Evolutionary conservation across 2,888 invertebrate genomes (phyloP), one percentile per base, ranked within the genome.

Genomic region (Meteorus cinctellus): DNA sequence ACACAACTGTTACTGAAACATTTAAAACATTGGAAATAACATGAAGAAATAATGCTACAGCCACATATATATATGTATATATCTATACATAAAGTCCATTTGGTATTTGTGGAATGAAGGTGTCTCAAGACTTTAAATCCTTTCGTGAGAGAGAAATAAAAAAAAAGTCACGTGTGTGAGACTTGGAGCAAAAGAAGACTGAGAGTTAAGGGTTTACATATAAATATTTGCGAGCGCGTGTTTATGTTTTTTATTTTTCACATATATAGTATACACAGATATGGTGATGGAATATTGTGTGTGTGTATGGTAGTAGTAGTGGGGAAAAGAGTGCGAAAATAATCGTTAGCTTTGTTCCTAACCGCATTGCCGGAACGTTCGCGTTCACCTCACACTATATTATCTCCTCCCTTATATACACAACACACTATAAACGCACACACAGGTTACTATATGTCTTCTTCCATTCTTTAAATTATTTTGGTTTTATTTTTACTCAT

Each of bases 261-360:
- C n/a, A 24, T 55, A 70, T 69, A 65, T 63, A 34, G 27, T 73
- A 72, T 72, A 72, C 41, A 55, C 75, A 76, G 65, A 63, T 51
- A 75, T 68, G 69, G 24, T 68, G 51, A 51, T n/a, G 66, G 65
- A 41, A 66, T 48, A 41, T 48, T 55, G 75, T 74, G 16, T 65
- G 69, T 68, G 63, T 68, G 74, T 69, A 66, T 77, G 66, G 68
- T 72, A 76, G 77, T 76, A 77, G 74, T 74, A 24, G 19, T 8
- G 6, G 55, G 19, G 55, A 19, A 55, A 63, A 75, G 81, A 84
- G 84, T 81, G 85, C 84, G 84, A 86, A 85, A 86, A 84, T 84
- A 86, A 85, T 84, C 83, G 83, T 86, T 83, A 82, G 84, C 84
- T 84, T 85, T 85, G 86, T 84, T 79, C 81, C 76, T 68, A 74